Percentiles rank a stretch among this genome's conserved stretches.
Evolutionary conservation across 1,140 invertebrate species (phyloP).

Genomic region (Leptopilina clavipes): DNA sequence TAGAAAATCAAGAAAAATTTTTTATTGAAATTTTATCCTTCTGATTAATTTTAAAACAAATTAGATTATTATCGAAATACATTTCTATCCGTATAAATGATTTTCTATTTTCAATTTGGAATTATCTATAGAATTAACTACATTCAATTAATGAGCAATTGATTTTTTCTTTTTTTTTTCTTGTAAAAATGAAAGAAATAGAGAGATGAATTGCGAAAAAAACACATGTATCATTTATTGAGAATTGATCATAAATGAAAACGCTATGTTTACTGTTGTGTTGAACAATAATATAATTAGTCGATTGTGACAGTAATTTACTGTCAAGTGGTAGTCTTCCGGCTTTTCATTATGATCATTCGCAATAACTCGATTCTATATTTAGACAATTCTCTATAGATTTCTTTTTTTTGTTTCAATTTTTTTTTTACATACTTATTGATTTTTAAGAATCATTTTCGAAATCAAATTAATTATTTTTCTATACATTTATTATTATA

Average conservation of each 20-base stretch:
- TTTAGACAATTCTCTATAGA: not conserved
- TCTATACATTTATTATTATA: no score
- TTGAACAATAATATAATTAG: not conserved
- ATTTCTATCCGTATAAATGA: no score
- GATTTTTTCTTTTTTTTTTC: not conserved
- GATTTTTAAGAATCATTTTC: no score
- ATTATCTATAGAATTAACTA: no score
- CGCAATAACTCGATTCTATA: not conserved
- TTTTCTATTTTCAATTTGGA: no score
- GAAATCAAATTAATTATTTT: no score
- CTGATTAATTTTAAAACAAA: no score
- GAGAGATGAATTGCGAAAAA: not conserved
- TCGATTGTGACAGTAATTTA: constrained; percentile 8
- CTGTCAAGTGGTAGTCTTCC: not conserved
- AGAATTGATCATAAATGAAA: constrained; percentile 1
- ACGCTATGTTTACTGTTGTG: not conserved
- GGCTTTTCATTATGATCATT: not conserved
- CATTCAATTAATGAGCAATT: no score
- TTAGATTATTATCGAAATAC: no score
- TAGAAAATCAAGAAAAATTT: no score
- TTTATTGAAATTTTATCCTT: no score
- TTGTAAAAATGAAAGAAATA: not conserved
- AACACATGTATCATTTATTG: not conserved
- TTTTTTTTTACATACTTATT: no score
- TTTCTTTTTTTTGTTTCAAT: not conserved